Conservation (phyloP, 2,888 invertebrate genomes). For the Coelogynopora nodosa region DNA sequence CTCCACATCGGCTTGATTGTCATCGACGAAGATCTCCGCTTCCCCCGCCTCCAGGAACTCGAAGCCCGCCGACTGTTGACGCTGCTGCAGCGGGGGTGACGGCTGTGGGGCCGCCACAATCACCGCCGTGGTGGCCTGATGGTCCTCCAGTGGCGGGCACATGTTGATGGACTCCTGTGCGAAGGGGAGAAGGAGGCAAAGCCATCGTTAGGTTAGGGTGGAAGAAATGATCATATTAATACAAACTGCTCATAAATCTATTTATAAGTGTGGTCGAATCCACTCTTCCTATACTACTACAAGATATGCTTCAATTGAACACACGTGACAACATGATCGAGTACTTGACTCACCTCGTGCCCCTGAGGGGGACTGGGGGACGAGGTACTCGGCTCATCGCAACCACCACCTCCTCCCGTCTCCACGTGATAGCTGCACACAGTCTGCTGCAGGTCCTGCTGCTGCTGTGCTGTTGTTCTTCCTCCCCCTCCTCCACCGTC, state of each 20-base stretch:
- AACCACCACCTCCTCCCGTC: not conserved
- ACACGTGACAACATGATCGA: no score
- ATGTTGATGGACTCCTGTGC: not conserved
- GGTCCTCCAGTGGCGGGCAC: not conserved
- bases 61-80: no score
- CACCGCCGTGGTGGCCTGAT: no score
- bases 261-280: no score
- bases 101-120: not conserved
- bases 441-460: not conserved
- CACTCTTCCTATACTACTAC: no score
- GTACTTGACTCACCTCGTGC: no score
- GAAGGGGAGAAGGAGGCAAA: no score
- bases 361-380: not conserved
- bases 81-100: not conserved
- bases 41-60: not conserved
- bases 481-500: no score
- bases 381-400: not conserved
- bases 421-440: not conserved
- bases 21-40: not conserved
- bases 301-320: no score
- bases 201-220: no score
- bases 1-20: constrained; percentile 12
- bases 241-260: no score
- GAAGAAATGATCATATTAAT: no score
- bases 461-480: not conserved